Evolutionary conservation across 2,113 vertebrate genomes (phyloP).

Genomic region (Nannobrachium achirus): DNA sequence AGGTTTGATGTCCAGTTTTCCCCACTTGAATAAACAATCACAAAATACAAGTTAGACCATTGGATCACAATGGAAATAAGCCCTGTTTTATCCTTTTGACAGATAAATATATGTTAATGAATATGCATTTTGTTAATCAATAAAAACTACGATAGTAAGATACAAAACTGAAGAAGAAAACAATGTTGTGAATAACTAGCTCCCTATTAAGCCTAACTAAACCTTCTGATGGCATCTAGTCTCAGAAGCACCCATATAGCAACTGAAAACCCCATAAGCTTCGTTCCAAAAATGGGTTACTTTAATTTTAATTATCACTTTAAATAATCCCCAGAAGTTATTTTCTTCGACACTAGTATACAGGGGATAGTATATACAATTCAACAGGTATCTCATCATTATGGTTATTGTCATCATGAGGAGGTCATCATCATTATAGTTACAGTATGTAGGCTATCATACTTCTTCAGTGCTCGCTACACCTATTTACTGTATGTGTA

Average conservation of each 20-base stretch:
- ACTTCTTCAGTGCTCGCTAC: slow-evolving; percentile 15
- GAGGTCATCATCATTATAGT: too few relatives aligned
- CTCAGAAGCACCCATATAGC: slow-evolving; percentile 24
- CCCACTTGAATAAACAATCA: too few relatives aligned
- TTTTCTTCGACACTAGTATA: too few relatives aligned
- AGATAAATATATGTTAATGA: neutral
- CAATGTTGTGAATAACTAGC: slow-evolving; percentile 22
- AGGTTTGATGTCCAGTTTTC: too few relatives aligned
- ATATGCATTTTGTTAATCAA: neutral
- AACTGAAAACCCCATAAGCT: neutral
- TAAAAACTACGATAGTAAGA: neutral
- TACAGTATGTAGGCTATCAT: neutral
- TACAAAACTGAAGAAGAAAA: slow-evolving; percentile 5
- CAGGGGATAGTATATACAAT: neutral
- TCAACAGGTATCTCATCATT: neutral
- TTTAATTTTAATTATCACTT: slow-evolving; percentile 14
- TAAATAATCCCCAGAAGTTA: too few relatives aligned
- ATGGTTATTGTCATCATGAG: neutral
- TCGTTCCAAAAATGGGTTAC: neutral
- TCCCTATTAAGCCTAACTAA: slow-evolving; percentile 24
- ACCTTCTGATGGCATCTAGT: slow-evolving; percentile 29
- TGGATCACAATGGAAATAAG: too few relatives aligned
- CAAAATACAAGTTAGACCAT: too few relatives aligned
- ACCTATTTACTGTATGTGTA: slow-evolving; percentile 1
- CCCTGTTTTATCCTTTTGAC: too few relatives aligned